phyloP scores from a whole-genome alignment of 2,113 vertebrate species.

The Microtus montanus region DNA sequence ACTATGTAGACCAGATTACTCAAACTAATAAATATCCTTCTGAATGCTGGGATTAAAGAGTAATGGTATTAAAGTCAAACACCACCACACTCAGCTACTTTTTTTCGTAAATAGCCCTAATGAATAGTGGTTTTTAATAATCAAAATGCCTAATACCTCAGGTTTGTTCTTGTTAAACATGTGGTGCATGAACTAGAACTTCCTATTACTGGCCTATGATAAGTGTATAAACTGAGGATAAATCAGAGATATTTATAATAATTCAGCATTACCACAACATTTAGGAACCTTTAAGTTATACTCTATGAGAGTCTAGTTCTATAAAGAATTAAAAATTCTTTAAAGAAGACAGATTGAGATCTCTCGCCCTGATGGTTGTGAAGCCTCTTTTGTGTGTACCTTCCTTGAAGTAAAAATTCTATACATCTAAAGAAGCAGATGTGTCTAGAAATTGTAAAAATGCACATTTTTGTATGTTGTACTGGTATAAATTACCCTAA shows the following conservation, averaged over 20 bases:
- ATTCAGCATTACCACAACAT: background rate
- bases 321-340: background rate
- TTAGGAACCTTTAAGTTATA: slow-evolving; percentile 7
- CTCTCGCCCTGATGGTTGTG: background rate
- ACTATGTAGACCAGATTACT: background rate
- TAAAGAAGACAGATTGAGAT: background rate
- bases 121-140: background rate
- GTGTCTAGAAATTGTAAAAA: background rate
- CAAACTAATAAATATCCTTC: background rate
- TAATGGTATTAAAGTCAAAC: background rate
- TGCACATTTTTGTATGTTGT: background rate
- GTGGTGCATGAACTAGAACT: no score
- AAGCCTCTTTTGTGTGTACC: background rate
- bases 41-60: background rate
- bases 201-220: background rate
- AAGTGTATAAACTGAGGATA: background rate
- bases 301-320: slow-evolving; percentile 6
- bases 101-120: background rate
- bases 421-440: background rate
- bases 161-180: background rate
- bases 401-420: background rate
- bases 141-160: background rate
- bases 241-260: background rate
- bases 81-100: background rate
- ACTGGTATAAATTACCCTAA: background rate